These are phyloP conservation scores for Theristicus caerulescens DNA, from an alignment of 2,113 vertebrate genomes.

Conservation along the genomic window DNA sequence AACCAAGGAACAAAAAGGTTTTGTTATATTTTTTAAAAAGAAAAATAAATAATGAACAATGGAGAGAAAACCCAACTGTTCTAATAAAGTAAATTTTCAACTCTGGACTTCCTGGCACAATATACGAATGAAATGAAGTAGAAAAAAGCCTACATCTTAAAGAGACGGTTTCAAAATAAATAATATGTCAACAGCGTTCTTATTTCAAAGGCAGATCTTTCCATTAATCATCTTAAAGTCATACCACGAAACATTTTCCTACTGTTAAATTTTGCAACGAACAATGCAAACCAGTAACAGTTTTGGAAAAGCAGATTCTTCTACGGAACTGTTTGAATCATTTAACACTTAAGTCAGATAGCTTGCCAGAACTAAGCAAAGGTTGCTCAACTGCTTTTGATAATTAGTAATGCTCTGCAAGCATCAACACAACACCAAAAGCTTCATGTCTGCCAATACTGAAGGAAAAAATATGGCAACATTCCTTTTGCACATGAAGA, in stretches of 20 bases:
- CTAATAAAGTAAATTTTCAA: background rate
- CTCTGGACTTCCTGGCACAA: background rate
- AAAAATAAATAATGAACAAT: background rate
- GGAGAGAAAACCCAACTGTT: background rate
- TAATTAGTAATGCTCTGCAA: slow-evolving; percentile 51
- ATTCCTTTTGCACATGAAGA: background rate
- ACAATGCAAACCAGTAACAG: background rate
- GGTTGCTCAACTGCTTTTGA: slow-evolving; percentile 3
- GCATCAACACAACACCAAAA: slow-evolving; percentile 12
- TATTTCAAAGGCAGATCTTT: background rate
- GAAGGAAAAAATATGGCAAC: background rate
- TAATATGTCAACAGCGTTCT: background rate
- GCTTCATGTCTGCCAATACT: background rate
- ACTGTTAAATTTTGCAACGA: background rate
- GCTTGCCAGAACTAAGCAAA: background rate
- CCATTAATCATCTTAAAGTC: background rate
- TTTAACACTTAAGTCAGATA: background rate
- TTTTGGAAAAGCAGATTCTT: background rate
- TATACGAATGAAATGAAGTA: background rate
- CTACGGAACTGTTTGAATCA: background rate
- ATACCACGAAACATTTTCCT: background rate
- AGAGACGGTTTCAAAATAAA: background rate
- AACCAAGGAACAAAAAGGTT: background rate
- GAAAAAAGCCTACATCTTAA: background rate
- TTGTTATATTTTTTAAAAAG: background rate